Evolutionary conservation across 2,797 vertebrate species (phyloP), one percentile per base, ranked within the genome.

Genomic region (Gorsachius magnificus): DNA sequence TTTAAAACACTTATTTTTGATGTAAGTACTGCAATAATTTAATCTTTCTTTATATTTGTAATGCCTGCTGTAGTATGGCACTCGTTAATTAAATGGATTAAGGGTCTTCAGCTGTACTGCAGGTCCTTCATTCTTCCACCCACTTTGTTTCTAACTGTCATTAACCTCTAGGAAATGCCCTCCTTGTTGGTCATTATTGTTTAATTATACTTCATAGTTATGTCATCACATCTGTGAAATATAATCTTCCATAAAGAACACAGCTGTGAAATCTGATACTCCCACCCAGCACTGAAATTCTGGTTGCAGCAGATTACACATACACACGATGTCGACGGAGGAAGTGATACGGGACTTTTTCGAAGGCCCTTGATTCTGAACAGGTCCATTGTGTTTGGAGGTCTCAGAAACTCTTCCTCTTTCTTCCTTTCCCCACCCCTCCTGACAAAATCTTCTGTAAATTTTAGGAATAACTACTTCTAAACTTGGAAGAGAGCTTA

Each of bases 161-260:
- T 71, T 93, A 96, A 97, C 93, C 94, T 93, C 90, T 60, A 93
- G 94, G 94, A 96, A 96, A 90, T 72, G 28, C 33, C 84, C 87
- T 93, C 71, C 79, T 87, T 69, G 66, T 88, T 84, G 63, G 81
- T 75, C 81, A 61, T 87, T 83, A 87, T 20, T 75, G 70, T 91
- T 95, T 92, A 95, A 96, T 96, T 94, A 70, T 10, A 82, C 63
- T 77, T 69, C 58, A 70, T 21, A 77, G 87, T 94, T 95, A 94
- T 71, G 85, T 90, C 89, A 90, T 90, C 89, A 89, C 77, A 83
- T 78, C 81, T 93, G 88, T 89, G 91, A 94, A 96, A 92, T 57
- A 72, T 18, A 92, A 60, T 56, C 89, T 74, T 84, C 74, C 76
- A 1, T 46, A 81, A 81, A 93, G 57, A 92, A 87, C 93, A 91